Base-by-base conservation (phyloP, 2,888 invertebrate species). In the Stratiomys singularior region DNA sequence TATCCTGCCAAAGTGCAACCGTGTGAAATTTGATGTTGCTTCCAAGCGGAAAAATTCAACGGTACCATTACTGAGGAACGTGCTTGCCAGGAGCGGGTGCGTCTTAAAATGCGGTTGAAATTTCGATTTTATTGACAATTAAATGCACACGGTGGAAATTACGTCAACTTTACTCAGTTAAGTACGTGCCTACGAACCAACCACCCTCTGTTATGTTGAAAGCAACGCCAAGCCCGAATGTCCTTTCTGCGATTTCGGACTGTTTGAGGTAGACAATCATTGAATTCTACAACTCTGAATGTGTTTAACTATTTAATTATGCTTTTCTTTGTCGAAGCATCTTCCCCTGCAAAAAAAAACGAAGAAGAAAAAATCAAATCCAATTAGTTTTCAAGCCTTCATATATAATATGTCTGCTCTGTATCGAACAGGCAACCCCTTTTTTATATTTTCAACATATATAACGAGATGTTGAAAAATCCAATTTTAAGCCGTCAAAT, bases 91-190 rank as follows among this genome's bases (percentile, higher is more conserved):
- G 30, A 76, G 37, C 44, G 28, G 64, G 9, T 18, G 28, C 28
- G 25, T 76, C 37, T 28, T 13, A 44, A 46, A 77, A 37, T 77
- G n/a, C 58, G 60, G 23, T 46, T 69, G 21, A 67, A 77, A 77
- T 77, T 66, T 67, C 77, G 63, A 78, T 79, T 79, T 79, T 79
- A 80, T 80, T 80, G 76, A 76, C 79, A 80, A 80, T 80, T 79
- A 80, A 80, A 63, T 79, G 77, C 80, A 80, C 72, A 76, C 79
- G 79, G 80, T 63, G 78, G 21, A 60, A 28, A 23, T 21, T 21
- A n/a, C 60, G 21, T 28, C 37, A 21, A 77, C 47, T 76, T 44
- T 30, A 44, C 30, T 13, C 56, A 28, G 44, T 18, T 27, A 52
- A 76, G 56, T 76, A 72, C 76, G 78, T 78, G 72, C 64, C 64